Conservation (phyloP, 2,113 vertebrate species). For the Cacatua alba region DNA sequence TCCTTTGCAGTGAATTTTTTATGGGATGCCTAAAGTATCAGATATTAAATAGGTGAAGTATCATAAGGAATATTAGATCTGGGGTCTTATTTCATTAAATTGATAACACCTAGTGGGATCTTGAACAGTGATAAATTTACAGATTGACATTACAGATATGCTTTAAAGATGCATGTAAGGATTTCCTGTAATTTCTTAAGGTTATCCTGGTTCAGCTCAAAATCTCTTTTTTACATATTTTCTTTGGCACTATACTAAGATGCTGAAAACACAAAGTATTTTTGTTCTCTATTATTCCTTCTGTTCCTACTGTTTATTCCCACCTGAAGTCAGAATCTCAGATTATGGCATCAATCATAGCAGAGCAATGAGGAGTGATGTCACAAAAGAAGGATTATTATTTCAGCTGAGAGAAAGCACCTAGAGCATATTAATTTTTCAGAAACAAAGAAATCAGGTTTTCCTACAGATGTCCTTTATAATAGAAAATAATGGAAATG, state of each 20-base stretch:
- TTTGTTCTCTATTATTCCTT: neutral
- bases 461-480: neutral
- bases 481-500: neutral
- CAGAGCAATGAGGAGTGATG: conserved; percentile 11
- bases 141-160: neutral
- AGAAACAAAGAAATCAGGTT: neutral
- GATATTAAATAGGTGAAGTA: neutral
- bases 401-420: conserved; percentile 2
- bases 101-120: neutral
- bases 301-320: conserved; percentile 17
- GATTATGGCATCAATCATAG: neutral
- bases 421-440: conserved; percentile 23
- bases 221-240: neutral
- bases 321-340: neutral
- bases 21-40: neutral
- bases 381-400: neutral
- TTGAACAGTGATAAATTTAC: neutral
- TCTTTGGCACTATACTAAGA: neutral
- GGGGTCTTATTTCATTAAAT: neutral
- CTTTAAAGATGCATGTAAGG: neutral
- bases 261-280: neutral
- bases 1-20: neutral
- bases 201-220: neutral
- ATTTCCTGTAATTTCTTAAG: neutral
- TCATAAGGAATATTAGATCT: neutral